Evolutionary conservation across 2,888 invertebrate genomes (phyloP), one percentile per base, ranked within the genome.

Genomic region (Byasa hedistus): DNA sequence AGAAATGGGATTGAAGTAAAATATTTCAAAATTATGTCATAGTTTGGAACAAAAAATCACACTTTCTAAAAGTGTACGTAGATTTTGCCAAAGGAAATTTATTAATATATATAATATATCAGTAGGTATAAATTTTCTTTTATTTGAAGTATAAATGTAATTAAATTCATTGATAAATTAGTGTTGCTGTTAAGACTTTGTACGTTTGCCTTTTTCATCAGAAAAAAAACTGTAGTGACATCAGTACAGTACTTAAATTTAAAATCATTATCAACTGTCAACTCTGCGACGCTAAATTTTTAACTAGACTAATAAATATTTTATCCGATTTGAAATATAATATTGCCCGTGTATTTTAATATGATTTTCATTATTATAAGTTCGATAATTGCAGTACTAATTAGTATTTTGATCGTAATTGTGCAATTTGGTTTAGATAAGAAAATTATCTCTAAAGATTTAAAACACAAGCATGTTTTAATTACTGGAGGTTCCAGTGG

Each of bases 401-500:
- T 79, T 44, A 39, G 70, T 51, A 67, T 71, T 61, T 72, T 84
- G 51, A 69, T 74, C 21, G 15, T 79, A 27, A 69, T 75, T 10
- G 69, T 87, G 55, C 69, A 82, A 72, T 75, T 73, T 36, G 76
- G 75, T 1, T 74, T 82, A 68, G 86, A 84, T 70, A 87, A 82
- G 67, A 85, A 79, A 79, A 77, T 72, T 64, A 71, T 72, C 27
- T 88, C 85, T 67, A 84, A 78, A 68, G 73, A 83, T 70, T 79
- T 94, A 60, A 75, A 85, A 56, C 90, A 89, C 8, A 93, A 91
- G 76, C 95, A 95, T 87, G 94, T 95, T 39, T 93, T 95, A 24
- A 92, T 99, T 57, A 98, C 98, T 36, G 99, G 99, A 56, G 99
- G 98, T 17, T 98, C 98, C 0, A 98, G 97, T 87, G 99, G 99